phyloP scores from a whole-genome alignment of 2,797 vertebrate genomes.

The Chiroxiphia lanceolata region DNA sequence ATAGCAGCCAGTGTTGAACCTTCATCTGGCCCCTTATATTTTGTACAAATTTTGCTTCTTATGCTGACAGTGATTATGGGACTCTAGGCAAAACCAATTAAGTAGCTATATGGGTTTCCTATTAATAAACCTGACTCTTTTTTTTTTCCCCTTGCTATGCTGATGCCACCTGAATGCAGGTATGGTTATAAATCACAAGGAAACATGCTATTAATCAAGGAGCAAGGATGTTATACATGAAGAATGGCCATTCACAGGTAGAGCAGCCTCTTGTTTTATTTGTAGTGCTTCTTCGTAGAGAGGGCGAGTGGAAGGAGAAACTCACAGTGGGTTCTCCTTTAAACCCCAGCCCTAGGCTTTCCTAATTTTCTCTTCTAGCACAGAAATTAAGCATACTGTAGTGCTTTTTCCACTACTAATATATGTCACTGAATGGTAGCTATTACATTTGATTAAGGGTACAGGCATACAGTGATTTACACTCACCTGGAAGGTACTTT shows the following conservation, averaged over 20 bases:
- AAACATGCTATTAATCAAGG: conserved; percentile 28
- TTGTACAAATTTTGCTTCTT: neutral
- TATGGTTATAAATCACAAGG: neutral
- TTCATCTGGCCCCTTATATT: neutral
- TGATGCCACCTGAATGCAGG: neutral
- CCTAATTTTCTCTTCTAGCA: neutral
- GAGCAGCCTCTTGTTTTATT: neutral
- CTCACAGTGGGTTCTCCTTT: neutral
- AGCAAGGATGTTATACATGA: neutral
- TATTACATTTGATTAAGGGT: neutral
- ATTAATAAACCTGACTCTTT: neutral
- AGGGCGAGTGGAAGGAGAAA: neutral
- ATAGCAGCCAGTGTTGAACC: neutral
- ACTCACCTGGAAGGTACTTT: neutral
- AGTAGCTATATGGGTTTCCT: neutral
- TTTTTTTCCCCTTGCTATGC: neutral
- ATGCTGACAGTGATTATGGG: neutral
- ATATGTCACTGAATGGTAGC: neutral
- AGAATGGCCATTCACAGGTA: neutral
- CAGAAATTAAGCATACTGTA: neutral
- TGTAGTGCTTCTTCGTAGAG: neutral
- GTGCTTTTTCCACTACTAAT: neutral
- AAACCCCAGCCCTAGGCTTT: neutral
- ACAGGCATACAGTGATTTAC: neutral
- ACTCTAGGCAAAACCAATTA: neutral